These are phyloP conservation scores for Melitaea cinxia DNA, from an alignment of 1,140 invertebrate genomes.

Conservation along the genomic window DNA sequence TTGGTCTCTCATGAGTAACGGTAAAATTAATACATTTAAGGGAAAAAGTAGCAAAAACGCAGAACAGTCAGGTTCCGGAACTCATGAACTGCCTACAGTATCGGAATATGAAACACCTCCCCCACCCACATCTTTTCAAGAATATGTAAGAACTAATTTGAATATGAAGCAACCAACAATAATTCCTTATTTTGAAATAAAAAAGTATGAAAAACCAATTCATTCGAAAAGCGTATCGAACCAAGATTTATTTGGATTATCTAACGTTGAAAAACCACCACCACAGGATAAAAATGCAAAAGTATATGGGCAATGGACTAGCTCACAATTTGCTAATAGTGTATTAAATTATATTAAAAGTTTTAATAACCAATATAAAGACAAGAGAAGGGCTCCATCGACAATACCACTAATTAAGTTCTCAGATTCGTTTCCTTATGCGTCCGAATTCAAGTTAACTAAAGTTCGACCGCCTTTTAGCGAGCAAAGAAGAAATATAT, in stretches of 20 bases:
- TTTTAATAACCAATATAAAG: slow-evolving; percentile 52
- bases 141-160: slow-evolving; percentile 27
- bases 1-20: slow-evolving; percentile 53
- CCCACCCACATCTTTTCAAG: slow-evolving; percentile 30
- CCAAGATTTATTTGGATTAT: slow-evolving; percentile 37
- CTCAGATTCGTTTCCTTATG: slow-evolving; percentile 67
- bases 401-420: slow-evolving; percentile 59
- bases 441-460: slow-evolving; percentile 55
- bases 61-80: slow-evolving; percentile 30
- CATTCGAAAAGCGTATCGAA: slow-evolving; percentile 2
- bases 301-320: slow-evolving; percentile 66
- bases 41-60: slow-evolving; percentile 19
- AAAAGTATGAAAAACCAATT: slow-evolving; percentile 17
- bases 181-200: slow-evolving; percentile 38
- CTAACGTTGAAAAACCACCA: slow-evolving; percentile 52
- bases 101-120: slow-evolving; percentile 64
- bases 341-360: slow-evolving; percentile 71
- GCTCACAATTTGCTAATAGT: slow-evolving; percentile 63
- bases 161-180: slow-evolving; percentile 20
- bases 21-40: slow-evolving; percentile 45
- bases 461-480: slow-evolving; percentile 52
- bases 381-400: slow-evolving; percentile 50
- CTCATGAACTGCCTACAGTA: slow-evolving; percentile 37
- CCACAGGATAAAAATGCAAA: slow-evolving; percentile 45
- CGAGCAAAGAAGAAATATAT: slow-evolving; percentile 52